phyloP scores from a whole-genome alignment of 1,140 invertebrate genomes.

The Sinonovacula constricta region DNA sequence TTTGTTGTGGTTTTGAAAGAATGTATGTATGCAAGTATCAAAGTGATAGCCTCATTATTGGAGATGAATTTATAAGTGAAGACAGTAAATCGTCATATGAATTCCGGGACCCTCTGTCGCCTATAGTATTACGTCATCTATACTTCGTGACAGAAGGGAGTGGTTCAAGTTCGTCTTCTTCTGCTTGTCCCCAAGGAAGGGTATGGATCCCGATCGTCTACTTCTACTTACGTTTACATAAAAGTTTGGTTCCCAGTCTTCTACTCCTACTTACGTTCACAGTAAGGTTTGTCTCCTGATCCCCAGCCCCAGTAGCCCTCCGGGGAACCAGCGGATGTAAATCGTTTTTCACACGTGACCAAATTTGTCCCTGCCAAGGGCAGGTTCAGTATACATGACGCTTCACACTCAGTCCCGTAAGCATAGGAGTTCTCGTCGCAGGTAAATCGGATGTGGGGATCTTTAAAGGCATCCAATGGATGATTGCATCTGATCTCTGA shows the following conservation, averaged over 20 bases:
- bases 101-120: not conserved
- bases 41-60: too few relatives aligned
- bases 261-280: too few relatives aligned
- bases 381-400: slow-evolving; percentile 2
- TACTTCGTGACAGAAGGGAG: too few relatives aligned
- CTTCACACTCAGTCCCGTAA: slow-evolving; percentile 8
- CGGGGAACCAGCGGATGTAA: not conserved
- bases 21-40: too few relatives aligned
- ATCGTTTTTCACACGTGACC: slow-evolving; percentile 26
- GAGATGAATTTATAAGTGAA: too few relatives aligned
- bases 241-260: too few relatives aligned
- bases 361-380: slow-evolving; percentile 5
- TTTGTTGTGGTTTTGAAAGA: too few relatives aligned
- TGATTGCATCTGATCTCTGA: slow-evolving; percentile 3
- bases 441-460: not conserved
- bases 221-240: too few relatives aligned
- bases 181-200: too few relatives aligned
- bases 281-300: slow-evolving; percentile 7
- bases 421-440: not conserved
- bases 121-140: not conserved
- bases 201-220: not conserved
- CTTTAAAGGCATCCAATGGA: not conserved
- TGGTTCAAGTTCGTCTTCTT: not conserved
- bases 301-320: slow-evolving; percentile 24
- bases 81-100: too few relatives aligned